Conservation (phyloP, 2,113 vertebrate species). For the Vidua chalybeata region DNA sequence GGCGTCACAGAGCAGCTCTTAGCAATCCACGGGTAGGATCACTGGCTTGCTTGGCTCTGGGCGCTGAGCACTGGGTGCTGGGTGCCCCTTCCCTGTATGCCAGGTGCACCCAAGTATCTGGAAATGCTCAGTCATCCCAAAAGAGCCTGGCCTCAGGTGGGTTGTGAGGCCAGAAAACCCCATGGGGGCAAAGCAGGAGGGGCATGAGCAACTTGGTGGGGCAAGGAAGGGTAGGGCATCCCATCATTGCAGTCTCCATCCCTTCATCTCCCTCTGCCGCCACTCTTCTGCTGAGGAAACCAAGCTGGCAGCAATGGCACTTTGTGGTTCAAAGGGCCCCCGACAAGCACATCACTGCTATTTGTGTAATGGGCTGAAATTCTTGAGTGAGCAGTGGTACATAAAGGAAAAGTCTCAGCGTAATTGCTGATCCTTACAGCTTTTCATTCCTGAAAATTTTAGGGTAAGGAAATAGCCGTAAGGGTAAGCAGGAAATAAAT, state of each 20-base stretch:
- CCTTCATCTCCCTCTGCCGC: neutral
- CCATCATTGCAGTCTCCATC: accelerated
- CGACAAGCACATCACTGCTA: neutral
- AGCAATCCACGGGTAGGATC: neutral
- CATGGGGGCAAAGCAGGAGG: accelerated
- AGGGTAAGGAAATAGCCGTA: neutral
- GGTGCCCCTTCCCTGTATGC: neutral
- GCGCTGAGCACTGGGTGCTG: neutral
- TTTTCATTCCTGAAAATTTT: neutral
- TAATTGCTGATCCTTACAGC: neutral
- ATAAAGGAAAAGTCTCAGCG: neutral
- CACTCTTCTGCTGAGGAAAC: neutral
- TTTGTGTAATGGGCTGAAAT: neutral
- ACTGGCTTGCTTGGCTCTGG: neutral
- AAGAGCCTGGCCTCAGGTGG: neutral
- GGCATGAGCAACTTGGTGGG: accelerated
- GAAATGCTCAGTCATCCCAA: neutral
- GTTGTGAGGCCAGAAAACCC: neutral
- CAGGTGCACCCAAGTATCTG: neutral
- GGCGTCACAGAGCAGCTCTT: neutral
- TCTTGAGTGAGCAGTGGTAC: neutral
- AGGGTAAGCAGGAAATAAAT: neutral
- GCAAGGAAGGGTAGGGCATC: neutral
- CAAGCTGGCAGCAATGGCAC: neutral
- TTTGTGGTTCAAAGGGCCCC: neutral